Percentiles rank a stretch among this genome's conserved stretches.
These are phyloP conservation scores for Euzetes globulus DNA, from an alignment of 2,888 invertebrate species.

Conservation along the genomic window DNA sequence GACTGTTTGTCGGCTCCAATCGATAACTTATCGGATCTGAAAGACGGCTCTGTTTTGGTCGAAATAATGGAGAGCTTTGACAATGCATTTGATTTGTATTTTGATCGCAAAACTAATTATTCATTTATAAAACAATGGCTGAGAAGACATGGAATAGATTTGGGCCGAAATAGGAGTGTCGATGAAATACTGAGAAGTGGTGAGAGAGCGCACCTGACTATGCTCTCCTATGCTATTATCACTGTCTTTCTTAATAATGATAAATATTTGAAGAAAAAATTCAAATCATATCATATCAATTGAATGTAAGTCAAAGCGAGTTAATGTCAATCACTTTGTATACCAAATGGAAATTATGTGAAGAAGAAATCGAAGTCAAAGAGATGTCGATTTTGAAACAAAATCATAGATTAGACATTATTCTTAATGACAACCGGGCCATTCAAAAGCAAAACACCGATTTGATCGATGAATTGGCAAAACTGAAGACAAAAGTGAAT, in stretches of 20 bases:
- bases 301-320: constrained; percentile 22
- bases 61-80: constrained; percentile 34
- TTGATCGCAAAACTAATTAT: constrained; percentile 4
- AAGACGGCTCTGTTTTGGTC: constrained; percentile 27
- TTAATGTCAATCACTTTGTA: constrained; percentile 27
- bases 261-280: background rate
- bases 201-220: background rate
- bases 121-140: constrained; percentile 31
- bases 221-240: constrained; percentile 25
- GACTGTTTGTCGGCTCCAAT: constrained; percentile 31
- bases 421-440: background rate
- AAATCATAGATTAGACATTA: background rate
- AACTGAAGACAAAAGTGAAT: background rate
- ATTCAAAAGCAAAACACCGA: constrained; percentile 8
- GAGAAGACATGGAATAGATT: background rate
- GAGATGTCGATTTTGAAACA: constrained; percentile 14
- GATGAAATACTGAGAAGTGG: constrained; percentile 26
- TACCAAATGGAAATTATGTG: constrained; percentile 34
- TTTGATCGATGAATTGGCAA: background rate
- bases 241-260: constrained; percentile 26
- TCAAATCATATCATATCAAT: constrained; percentile 18
- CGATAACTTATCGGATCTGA: constrained; percentile 5
- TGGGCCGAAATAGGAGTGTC: background rate
- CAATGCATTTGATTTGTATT: constrained; percentile 17
- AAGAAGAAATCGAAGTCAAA: constrained; percentile 31